phyloP scores from a whole-genome alignment of 2,113 vertebrate genomes.

The Cranoglanis bouderius region DNA sequence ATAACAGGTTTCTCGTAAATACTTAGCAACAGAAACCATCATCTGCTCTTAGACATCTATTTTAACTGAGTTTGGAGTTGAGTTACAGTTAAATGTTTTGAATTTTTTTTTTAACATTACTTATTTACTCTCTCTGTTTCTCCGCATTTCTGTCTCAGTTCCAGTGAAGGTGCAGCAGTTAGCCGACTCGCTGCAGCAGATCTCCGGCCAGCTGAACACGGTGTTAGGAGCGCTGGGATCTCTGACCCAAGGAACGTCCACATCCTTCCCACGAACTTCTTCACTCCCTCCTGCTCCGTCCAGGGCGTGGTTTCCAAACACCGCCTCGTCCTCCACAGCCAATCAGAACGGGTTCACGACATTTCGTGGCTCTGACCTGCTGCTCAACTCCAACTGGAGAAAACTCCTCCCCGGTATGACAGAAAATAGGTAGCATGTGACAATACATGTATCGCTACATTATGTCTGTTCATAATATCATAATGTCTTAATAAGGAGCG shows the following conservation, averaged over 20 bases:
- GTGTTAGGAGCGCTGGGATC: conserved; percentile 78
- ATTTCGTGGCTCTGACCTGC: conserved; percentile 65
- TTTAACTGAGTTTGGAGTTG: no score
- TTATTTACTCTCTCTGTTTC: neutral
- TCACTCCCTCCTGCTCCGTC: conserved; percentile 18
- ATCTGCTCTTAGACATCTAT: no score
- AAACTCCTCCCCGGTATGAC: conserved; percentile 81
- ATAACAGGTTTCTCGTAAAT: no score
- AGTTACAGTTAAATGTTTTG: no score
- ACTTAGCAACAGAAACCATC: no score
- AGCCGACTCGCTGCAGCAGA: conserved; percentile 78
- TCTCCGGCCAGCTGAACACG: conserved; percentile 80
- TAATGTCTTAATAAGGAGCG: neutral
- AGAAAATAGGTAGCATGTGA: neutral
- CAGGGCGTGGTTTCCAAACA: conserved; percentile 65
- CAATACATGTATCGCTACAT: neutral
- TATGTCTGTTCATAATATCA: neutral
- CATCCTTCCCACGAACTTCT: conserved; percentile 8
- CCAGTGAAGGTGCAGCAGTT: conserved; percentile 79
- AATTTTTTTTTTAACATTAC: no score
- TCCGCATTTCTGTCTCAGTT: conserved; percentile 17
- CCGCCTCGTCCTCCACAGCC: neutral
- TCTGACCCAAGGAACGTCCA: conserved; percentile 58
- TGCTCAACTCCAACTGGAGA: conserved; percentile 77
- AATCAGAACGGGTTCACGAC: conserved; percentile 22